A percentile compares a stretch with the other conserved stretches of the same genome.
Conservation (phyloP, 2,113 vertebrate genomes). For the Otis tarda region DNA sequence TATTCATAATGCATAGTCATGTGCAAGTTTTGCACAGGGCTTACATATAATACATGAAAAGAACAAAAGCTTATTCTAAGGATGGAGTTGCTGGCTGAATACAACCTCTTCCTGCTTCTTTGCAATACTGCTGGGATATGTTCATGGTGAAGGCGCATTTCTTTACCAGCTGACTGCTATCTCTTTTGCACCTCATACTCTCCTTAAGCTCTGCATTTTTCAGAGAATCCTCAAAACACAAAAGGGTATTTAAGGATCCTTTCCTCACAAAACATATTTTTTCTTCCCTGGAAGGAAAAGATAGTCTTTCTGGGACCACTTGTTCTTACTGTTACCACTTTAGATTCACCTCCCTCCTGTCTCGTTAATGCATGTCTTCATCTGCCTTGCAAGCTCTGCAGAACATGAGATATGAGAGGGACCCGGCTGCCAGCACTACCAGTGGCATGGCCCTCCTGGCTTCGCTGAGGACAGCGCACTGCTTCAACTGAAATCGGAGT, state of each 20-base stretch:
- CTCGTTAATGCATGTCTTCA: background rate
- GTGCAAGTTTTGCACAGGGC: background rate
- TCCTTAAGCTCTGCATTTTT: background rate
- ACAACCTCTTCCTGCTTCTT: background rate
- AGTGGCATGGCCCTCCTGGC: background rate
- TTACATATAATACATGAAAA: background rate
- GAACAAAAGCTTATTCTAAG: background rate
- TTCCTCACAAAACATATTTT: background rate
- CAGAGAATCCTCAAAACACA: background rate
- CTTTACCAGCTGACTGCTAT: background rate
- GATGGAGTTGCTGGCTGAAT: background rate
- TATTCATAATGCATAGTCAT: background rate
- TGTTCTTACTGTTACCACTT: background rate
- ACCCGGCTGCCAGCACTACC: background rate
- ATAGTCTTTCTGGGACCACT: background rate
- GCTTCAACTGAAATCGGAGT: background rate
- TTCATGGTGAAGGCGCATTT: background rate
- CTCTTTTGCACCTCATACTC: background rate
- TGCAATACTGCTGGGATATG: background rate
- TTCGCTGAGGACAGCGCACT: fast-evolving
- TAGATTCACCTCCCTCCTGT: background rate
- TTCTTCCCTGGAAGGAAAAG: background rate
- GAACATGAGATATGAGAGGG: background rate
- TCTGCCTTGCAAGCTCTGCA: background rate
- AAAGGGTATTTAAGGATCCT: background rate